Conservation (phyloP, 2,888 invertebrate genomes). For the Cyrtodaria siliqua region DNA sequence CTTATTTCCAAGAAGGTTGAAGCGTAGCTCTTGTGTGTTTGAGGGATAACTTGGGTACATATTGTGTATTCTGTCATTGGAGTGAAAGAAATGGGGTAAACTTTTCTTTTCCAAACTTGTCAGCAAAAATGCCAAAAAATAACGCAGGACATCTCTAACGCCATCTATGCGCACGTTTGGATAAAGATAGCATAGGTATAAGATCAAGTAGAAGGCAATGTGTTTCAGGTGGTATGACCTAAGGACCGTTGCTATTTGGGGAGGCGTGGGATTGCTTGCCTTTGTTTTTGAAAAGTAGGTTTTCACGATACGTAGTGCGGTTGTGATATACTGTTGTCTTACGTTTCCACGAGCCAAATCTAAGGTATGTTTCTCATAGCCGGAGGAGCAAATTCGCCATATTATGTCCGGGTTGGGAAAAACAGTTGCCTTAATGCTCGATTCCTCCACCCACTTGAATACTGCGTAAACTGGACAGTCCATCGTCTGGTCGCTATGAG, state of each 20-base stretch:
- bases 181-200: constrained; percentile 22
- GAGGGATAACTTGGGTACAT: constrained; percentile 39
- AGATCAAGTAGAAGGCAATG: constrained; percentile 40
- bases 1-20: constrained; percentile 39
- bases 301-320: constrained; percentile 64
- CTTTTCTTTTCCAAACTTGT: constrained; percentile 20
- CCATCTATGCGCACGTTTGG: constrained; percentile 11
- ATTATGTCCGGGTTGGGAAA: constrained; percentile 42
- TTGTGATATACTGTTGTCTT: constrained; percentile 55
- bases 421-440: too few relatives aligned
- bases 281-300: constrained; percentile 49
- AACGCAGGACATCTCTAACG: constrained; percentile 20
- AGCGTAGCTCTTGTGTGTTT: constrained; percentile 9
- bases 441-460: constrained; percentile 40
- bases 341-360: constrained; percentile 50
- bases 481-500: constrained; percentile 22
- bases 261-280: constrained; percentile 16
- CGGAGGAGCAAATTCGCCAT: constrained; percentile 63
- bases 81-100: constrained; percentile 57
- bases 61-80: constrained; percentile 24
- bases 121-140: constrained; percentile 26
- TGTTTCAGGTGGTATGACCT: constrained; percentile 52
- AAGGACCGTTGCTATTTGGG: constrained; percentile 31
- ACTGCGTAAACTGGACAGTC: constrained; percentile 60
- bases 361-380: constrained; percentile 64